Base-by-base conservation (phyloP, 2,888 invertebrate species). In the Gymnosoma rotundatum region DNA sequence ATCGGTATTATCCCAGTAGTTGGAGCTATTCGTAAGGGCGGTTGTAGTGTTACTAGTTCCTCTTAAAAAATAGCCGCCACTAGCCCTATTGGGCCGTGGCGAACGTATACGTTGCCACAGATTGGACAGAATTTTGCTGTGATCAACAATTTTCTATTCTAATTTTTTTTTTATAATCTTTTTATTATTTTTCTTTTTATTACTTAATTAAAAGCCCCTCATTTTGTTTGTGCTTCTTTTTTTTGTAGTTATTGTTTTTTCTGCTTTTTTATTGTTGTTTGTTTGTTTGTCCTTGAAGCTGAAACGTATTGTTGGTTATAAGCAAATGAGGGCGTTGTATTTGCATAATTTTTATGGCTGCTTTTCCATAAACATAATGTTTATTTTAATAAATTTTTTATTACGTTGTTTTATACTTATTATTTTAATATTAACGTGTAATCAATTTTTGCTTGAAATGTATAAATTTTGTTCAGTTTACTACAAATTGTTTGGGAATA, bases 31-130 rank as follows among this genome's bases (percentile, higher is more conserved):
- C 3, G 83, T 60, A 18, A 60, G 50, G 2, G 66, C 52, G 21
- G 88, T 67, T 9, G 70, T 52, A 2, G 38, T 88, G 20, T 87
- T 86, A 74, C 86, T 90, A 25, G 87, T 88, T 54, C 88, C 88
- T 83, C 91, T 89, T 83, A 91, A 83, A 85, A 90, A 88, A 84
- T 91, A 92, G 90, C 92, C 92, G 90, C 92, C 92, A 92, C 91
- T 89, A 89, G 92, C 92, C 91, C 92, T 88, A 88, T 89, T 90
- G 90, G 92, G 92, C 92, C 92, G 92, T 91, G 92, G 92, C 91
- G 91, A 90, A 88, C 90, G 90, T 83, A 92, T 87, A 81, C 91
- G 90, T 86, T 91, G 89, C 92, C 92, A 92, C 92, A 92, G 91
- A 91, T 92, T 92, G 91, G 89, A 89, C 88, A 91, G 84, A 88